Base-by-base conservation (phyloP, 2,113 vertebrate genomes). In the Puma concolor region DNA sequence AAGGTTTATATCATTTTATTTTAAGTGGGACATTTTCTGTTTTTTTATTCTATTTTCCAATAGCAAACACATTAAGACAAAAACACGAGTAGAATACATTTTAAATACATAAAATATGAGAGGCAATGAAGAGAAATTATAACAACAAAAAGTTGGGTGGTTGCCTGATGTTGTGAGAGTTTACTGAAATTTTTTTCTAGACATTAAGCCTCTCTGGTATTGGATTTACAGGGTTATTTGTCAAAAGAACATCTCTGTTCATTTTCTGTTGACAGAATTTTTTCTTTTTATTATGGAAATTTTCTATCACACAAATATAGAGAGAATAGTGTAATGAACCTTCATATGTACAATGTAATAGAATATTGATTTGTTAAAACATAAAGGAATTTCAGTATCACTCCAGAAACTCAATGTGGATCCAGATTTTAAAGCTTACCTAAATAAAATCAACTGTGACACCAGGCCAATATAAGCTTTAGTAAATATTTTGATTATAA, bases 221-320 rank as follows among this genome's bases (percentile, higher is more conserved):
- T 72, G 33, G 33, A 95, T 60, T 79, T 88, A 38, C 2, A 74
- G 10, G 41, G 15, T 74, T 85, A 94, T 91, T 91, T 85, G 69
- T 88, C 54, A 83, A 74, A 88, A 44, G 21, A 94, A 48, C 33
- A 33, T 74, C 74, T 87, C 44, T 79, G 31, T n/a, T 88, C 38
- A 74, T 94, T 85, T 96, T 92, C 54, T 88, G 10, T 74, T 94
- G 64, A 67, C 23, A 88, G 63, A 87, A 81, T 60, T 4, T 80
- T 71, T 93, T 63, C 86, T 13, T 67, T 81, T 95, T 86, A 60
- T 33, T 85, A 86, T 77, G 50, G 29, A 96, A 77, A 90, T 63
- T 64, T 93, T 88, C 48, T 92, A 23, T 76, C 5, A 88, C 4
- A 69, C 13, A 85, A 92, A 41, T 29, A 23, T 63, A 69, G 12